Evolutionary conservation across 2,113 vertebrate species (phyloP).

Genomic region (Lampris megalopsis): DNA sequence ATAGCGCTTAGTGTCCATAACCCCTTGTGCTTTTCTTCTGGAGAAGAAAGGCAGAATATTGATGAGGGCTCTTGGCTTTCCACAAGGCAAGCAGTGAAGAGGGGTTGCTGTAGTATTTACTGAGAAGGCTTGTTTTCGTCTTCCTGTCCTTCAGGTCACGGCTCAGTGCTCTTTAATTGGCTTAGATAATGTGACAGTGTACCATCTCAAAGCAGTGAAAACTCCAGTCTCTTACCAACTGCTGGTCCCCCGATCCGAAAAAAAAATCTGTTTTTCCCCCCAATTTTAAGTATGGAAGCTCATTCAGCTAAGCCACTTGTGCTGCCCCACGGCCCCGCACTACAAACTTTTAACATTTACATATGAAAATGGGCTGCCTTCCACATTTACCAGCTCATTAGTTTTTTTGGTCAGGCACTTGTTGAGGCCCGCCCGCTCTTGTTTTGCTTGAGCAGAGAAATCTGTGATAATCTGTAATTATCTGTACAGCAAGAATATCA

Average conservation of each 20-base stretch:
- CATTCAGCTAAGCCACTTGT: constrained; percentile 63
- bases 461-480: constrained; percentile 67
- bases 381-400: constrained; percentile 85
- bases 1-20: constrained; percentile 76
- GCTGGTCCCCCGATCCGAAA: constrained; percentile 19
- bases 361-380: constrained; percentile 84
- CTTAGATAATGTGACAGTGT: constrained; percentile 81
- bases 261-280: constrained; percentile 54
- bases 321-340: constrained; percentile 54
- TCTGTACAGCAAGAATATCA: constrained; percentile 63
- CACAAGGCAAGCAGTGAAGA: constrained; percentile 56
- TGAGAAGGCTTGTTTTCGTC: constrained; percentile 70
- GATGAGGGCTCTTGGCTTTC: constrained; percentile 78
- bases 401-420: constrained; percentile 74
- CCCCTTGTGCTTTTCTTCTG: constrained; percentile 56
- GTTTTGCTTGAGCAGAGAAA: constrained; percentile 69
- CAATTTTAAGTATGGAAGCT: constrained; percentile 59
- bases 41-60: constrained; percentile 78
- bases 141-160: constrained; percentile 71
- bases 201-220: constrained; percentile 80
- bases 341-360: constrained; percentile 79
- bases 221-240: constrained; percentile 73
- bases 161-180: constrained; percentile 84
- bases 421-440: constrained; percentile 71
- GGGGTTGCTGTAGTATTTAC: constrained; percentile 75